A percentile compares a stretch with the other conserved stretches of the same genome.
These are phyloP conservation scores for Diplosoma virens DNA, from an alignment of 23 tunicate genomes.

Conservation along the genomic window DNA sequence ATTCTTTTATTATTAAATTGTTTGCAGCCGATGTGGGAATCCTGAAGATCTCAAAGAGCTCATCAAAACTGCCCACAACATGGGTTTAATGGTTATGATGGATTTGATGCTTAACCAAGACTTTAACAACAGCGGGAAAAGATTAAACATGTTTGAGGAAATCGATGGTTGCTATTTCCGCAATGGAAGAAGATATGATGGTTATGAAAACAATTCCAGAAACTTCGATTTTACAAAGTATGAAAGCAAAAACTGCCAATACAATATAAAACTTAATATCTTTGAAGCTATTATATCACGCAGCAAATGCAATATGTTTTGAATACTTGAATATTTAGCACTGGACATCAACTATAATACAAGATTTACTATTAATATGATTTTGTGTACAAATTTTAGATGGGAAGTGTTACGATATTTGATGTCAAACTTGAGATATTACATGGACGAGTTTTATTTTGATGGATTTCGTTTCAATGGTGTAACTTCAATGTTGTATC, in stretches of 20 bases:
- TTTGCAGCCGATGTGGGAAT: conserved; percentile 74
- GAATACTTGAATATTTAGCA: too few species aligned
- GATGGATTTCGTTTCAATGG: conserved; percentile 93
- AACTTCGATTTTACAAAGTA: conserved; percentile 49
- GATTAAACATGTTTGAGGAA: conserved; percentile 85
- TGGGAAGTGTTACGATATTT: conserved; percentile 90
- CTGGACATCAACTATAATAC: too few species aligned
- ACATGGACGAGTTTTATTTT: conserved; percentile 61
- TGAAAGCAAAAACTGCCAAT: too few species aligned
- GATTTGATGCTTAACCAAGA: conserved; percentile 90
- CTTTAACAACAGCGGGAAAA: conserved; percentile 56
- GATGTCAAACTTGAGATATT: conserved; percentile 68
- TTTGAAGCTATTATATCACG: too few species aligned
- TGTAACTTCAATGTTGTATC: conserved; percentile 78
- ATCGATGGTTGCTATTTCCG: conserved; percentile 54
- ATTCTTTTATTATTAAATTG: not conserved
- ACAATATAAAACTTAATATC: too few species aligned
- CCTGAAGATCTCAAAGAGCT: conserved; percentile 88
- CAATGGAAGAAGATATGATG: conserved; percentile 24
- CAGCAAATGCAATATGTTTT: too few species aligned
- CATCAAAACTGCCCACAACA: conserved; percentile 70
- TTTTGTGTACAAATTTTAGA: too few species aligned
- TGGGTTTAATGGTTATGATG: conserved; percentile 80
- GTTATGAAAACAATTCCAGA: not conserved
- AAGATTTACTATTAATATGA: too few species aligned